Conservation (phyloP, 1,140 invertebrate genomes). For the Habropoda laboriosa region DNA sequence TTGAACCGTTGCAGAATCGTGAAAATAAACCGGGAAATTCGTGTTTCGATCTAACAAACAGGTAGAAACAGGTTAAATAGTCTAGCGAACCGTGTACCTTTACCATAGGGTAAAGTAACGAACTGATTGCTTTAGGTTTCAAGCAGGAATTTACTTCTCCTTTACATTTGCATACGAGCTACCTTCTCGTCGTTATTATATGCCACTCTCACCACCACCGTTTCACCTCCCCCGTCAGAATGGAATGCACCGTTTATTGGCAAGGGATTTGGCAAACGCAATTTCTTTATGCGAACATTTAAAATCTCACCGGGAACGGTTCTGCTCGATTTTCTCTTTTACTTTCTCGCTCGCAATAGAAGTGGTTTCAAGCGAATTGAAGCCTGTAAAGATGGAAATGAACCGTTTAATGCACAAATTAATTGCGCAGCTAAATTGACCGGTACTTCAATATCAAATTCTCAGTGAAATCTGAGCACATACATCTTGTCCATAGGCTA, state of each 20-base stretch:
- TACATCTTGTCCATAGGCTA: no score
- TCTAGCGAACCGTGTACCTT: not conserved
- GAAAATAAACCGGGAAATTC: slow-evolving; percentile 2
- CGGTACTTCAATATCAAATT: not conserved
- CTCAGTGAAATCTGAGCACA: not conserved
- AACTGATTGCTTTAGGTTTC: not conserved
- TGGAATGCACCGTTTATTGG: not conserved
- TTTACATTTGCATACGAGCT: slow-evolving; percentile 7
- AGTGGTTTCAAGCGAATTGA: not conserved
- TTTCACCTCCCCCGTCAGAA: not conserved
- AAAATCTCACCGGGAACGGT: not conserved
- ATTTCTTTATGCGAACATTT: slow-evolving; percentile 2
- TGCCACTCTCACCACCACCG: not conserved
- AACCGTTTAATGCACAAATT: not conserved
- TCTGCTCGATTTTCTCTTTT: not conserved
- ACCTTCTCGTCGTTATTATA: not conserved
- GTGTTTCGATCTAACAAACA: slow-evolving; percentile 4
- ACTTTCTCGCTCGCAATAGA: not conserved
- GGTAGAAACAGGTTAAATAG: not conserved
- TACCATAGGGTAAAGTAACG: not conserved
- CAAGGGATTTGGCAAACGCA: slow-evolving; percentile 1
- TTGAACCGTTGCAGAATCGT: not conserved
- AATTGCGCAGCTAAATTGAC: not conserved
- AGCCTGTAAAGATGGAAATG: not conserved
- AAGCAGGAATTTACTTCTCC: not conserved